A percentile compares a stretch with the other conserved stretches of the same genome.
Evolutionary conservation across 2,888 invertebrate species (phyloP).

Genomic region (Trichogramma evanescens): DNA sequence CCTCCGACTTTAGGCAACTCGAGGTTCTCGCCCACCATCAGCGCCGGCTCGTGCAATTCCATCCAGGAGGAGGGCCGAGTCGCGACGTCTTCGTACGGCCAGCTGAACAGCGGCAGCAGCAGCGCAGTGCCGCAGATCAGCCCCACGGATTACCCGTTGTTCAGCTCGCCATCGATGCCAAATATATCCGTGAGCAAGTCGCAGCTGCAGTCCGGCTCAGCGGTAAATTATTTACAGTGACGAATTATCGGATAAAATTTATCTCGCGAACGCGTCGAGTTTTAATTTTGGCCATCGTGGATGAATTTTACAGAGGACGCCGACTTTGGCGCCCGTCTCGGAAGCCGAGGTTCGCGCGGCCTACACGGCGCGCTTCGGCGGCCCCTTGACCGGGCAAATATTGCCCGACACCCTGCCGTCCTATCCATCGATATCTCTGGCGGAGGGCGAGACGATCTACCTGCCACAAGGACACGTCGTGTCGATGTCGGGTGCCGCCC

Average conservation of each 20-base stretch:
- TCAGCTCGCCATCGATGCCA: slow-evolving; percentile 93
- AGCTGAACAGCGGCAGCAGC: slow-evolving; percentile 49
- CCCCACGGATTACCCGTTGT: slow-evolving; percentile 70
- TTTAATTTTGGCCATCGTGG: no score
- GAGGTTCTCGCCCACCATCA: slow-evolving; percentile 59
- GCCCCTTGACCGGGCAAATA: slow-evolving; percentile 61
- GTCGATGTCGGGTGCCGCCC: not conserved
- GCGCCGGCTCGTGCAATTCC: slow-evolving; percentile 56
- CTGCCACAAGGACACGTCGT: not conserved
- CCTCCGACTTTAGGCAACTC: slow-evolving; percentile 57
- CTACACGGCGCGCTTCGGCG: slow-evolving; percentile 60
- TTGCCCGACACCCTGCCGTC: slow-evolving; percentile 63
- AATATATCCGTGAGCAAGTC: slow-evolving; percentile 90
- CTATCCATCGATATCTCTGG: slow-evolving; percentile 59
- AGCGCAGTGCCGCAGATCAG: slow-evolving; percentile 58
- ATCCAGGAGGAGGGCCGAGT: slow-evolving; percentile 79
- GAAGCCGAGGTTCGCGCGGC: slow-evolving; percentile 75
- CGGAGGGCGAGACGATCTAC: slow-evolving; percentile 36
- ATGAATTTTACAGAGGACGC: slow-evolving; percentile 42
- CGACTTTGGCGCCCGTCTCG: slow-evolving; percentile 57
- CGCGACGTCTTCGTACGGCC: slow-evolving; percentile 52
- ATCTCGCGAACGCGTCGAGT: no score
- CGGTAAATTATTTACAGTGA: slow-evolving; percentile 32
- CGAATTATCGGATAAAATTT: no score
- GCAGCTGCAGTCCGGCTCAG: slow-evolving; percentile 51